Conservation (phyloP, 92 coral and sea anemone genomes). For the Actinernus sp. region DNA sequence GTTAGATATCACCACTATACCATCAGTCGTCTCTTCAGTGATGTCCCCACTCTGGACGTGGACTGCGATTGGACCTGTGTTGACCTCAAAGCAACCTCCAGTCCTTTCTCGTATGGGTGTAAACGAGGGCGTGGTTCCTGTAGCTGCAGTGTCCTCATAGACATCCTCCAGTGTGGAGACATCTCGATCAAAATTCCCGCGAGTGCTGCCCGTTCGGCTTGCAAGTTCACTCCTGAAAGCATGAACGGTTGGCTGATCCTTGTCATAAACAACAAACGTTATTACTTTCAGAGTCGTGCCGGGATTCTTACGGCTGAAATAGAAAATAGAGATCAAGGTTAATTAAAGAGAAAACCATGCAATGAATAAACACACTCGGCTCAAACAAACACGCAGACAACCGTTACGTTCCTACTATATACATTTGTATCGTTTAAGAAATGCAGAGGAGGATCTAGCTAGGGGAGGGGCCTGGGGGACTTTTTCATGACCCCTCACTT, state of each 20-base stretch:
- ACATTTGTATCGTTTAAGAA: not conserved
- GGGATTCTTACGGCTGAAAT: slow-evolving; percentile 14
- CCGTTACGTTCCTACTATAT: not conserved
- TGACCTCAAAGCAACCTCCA: slow-evolving; percentile 27
- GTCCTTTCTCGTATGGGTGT: slow-evolving; percentile 20
- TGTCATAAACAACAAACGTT: slow-evolving; percentile 65
- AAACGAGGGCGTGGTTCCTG: too few species aligned
- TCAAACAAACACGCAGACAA: not conserved
- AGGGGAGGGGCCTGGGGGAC: too few species aligned
- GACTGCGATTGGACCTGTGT: slow-evolving; percentile 37
- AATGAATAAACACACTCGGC: not conserved
- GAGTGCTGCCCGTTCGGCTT: not conserved
- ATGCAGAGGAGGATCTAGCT: too few species aligned
- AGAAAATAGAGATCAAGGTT: not conserved
- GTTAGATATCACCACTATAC: slow-evolving; percentile 50
- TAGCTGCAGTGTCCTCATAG: too few species aligned
- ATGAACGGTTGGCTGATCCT: slow-evolving; percentile 48
- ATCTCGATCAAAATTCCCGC: too few species aligned
- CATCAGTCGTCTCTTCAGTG: slow-evolving; percentile 58
- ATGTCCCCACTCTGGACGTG: slow-evolving; percentile 56
- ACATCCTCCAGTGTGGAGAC: not conserved
- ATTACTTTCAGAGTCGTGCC: slow-evolving; percentile 44
- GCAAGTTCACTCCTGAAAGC: slow-evolving; percentile 46
- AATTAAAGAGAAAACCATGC: not conserved
- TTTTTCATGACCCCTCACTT: too few species aligned